These are phyloP conservation scores for Odontocolon sp. DNA, from an alignment of 2,888 invertebrate species.

Conservation along the genomic window DNA sequence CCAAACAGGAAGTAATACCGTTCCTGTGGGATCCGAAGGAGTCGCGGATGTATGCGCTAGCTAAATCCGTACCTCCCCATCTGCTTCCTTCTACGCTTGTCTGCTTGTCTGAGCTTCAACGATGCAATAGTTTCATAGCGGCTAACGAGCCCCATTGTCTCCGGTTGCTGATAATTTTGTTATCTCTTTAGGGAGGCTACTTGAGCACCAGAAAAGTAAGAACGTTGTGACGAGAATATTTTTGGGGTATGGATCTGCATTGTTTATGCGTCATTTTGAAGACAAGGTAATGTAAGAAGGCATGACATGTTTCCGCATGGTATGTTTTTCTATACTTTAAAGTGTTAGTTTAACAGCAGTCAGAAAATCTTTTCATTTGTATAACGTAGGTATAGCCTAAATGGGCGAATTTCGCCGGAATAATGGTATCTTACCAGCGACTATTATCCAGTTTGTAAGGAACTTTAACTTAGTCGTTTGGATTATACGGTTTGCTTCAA, in stretches of 20 bases:
- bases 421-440: conserved; percentile 41
- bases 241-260: conserved; percentile 11
- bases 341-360: too few species aligned
- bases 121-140: conserved; percentile 66
- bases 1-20: conserved; percentile 76
- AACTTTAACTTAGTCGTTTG: conserved; percentile 25
- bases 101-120: conserved; percentile 52
- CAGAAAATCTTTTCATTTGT: too few species aligned
- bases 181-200: conserved; percentile 32
- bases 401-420: conserved; percentile 28
- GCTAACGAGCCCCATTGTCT: conserved; percentile 77
- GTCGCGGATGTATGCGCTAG: conserved; percentile 56
- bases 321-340: too few species aligned
- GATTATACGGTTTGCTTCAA: conserved; percentile 20
- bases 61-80: conserved; percentile 60
- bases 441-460: conserved; percentile 30
- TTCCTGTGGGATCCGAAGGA: conserved; percentile 52
- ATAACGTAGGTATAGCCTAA: too few species aligned
- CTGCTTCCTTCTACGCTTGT: conserved; percentile 33
- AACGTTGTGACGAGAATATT: conserved; percentile 7
- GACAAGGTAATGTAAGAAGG: background rate
- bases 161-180: conserved; percentile 76
- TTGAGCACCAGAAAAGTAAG: conserved; percentile 28
- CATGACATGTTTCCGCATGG: too few species aligned
- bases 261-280: background rate